Conservation (phyloP, 2,797 vertebrate genomes). For the Poecile montanus region DNA sequence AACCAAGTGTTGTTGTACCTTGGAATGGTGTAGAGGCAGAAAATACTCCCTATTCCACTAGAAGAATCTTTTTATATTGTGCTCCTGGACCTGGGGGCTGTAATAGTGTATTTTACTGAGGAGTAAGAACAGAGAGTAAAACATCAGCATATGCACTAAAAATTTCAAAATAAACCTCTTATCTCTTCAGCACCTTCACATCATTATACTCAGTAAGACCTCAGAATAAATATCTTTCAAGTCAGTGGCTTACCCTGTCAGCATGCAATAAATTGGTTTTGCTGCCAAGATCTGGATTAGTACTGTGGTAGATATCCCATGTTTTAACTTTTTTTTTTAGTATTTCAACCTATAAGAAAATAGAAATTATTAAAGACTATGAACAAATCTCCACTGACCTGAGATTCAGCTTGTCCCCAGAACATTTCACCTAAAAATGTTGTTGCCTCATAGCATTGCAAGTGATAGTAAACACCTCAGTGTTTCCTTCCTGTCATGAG, state of each 20-base stretch:
- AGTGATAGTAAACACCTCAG: background rate
- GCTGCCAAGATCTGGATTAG: background rate
- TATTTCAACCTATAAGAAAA: background rate
- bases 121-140: background rate
- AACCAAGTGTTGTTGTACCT: background rate
- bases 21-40: background rate
- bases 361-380: background rate
- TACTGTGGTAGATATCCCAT: background rate
- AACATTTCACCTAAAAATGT: background rate
- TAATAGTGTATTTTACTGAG: background rate
- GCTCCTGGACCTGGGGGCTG: background rate
- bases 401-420: background rate
- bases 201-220: background rate
- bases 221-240: background rate
- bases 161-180: background rate
- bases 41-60: background rate
- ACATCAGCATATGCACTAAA: background rate
- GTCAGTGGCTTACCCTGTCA: background rate
- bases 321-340: slow-evolving; percentile 10
- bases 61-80: background rate
- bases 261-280: slow-evolving; percentile 7
- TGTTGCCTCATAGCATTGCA: background rate
- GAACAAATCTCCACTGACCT: background rate
- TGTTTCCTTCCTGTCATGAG: background rate
- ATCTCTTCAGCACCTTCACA: background rate